These are phyloP conservation scores for Amyelois transitella DNA, from an alignment of 1,140 invertebrate species.

Conservation along the genomic window DNA sequence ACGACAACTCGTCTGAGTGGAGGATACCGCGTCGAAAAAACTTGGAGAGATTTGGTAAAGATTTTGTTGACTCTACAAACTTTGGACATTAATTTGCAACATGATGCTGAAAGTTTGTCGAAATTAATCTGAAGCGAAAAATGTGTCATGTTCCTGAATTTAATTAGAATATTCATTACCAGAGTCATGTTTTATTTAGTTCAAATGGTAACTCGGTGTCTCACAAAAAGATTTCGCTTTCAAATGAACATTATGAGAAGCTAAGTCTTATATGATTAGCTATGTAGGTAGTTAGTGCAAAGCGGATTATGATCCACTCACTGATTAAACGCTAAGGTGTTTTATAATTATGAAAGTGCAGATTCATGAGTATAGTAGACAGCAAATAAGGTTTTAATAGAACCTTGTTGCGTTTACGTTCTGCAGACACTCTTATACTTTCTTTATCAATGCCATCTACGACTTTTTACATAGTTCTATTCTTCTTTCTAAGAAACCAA, in stretches of 20 bases:
- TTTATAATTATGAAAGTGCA: too few species aligned
- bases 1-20: not conserved
- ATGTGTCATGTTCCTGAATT: not conserved
- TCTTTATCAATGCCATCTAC: too few species aligned
- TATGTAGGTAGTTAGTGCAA: too few species aligned
- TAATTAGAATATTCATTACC: not conserved
- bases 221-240: not conserved
- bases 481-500: too few species aligned
- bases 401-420: too few species aligned
- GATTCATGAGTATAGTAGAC: too few species aligned
- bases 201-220: not conserved
- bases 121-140: not conserved
- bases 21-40: not conserved
- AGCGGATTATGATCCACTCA: too few species aligned
- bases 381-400: too few species aligned
- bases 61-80: not conserved
- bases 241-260: not conserved
- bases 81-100: not conserved
- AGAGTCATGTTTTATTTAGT: not conserved
- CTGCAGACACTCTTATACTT: too few species aligned
- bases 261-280: too few species aligned
- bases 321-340: too few species aligned
- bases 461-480: too few species aligned
- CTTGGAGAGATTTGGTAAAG: not conserved
- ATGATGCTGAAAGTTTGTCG: not conserved